These are phyloP conservation scores for Homalodisca vitripennis DNA, from an alignment of 1,140 invertebrate genomes.

Conservation along the genomic window DNA sequence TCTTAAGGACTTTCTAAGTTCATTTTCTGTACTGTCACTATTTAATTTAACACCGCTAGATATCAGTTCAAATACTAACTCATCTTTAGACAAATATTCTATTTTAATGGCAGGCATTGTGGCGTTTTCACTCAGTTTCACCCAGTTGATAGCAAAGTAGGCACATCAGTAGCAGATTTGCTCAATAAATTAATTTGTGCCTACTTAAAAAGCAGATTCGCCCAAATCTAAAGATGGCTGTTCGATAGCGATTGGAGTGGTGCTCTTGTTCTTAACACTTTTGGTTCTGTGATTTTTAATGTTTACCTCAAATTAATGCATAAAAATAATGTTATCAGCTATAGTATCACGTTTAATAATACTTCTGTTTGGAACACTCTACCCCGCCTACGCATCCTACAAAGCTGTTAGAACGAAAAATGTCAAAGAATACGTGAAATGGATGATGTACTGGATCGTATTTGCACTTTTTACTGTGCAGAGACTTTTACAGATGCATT, in stretches of 20 bases:
- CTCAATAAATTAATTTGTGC: too few species aligned
- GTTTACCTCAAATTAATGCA: constrained; percentile 12
- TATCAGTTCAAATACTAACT: too few species aligned
- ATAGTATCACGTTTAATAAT: constrained; percentile 70
- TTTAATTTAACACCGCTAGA: too few species aligned
- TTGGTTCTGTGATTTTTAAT: constrained; percentile 23
- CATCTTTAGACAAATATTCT: too few species aligned
- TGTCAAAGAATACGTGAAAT: constrained; percentile 99
- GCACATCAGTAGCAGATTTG: too few species aligned
- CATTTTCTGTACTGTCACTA: too few species aligned
- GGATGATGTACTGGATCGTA: constrained; percentile 99
- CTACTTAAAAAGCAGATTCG: too few species aligned
- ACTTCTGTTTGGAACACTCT: constrained; percentile 95
- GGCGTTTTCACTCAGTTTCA: too few species aligned
- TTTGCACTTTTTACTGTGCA: constrained; percentile 96
- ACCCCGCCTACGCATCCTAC: constrained; percentile 98
- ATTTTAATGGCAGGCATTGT: too few species aligned
- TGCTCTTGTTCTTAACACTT: not conserved
- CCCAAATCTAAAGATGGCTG: constrained; percentile 35
- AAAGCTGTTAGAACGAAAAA: constrained; percentile 98
- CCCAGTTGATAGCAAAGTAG: too few species aligned
- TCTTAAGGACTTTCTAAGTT: too few species aligned
- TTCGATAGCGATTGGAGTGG: not conserved
- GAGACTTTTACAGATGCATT: constrained; percentile 98
- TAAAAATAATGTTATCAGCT: constrained; percentile 66